Evolutionary conservation across 2,888 invertebrate genomes (phyloP).

Genomic region (Pammene aurita): DNA sequence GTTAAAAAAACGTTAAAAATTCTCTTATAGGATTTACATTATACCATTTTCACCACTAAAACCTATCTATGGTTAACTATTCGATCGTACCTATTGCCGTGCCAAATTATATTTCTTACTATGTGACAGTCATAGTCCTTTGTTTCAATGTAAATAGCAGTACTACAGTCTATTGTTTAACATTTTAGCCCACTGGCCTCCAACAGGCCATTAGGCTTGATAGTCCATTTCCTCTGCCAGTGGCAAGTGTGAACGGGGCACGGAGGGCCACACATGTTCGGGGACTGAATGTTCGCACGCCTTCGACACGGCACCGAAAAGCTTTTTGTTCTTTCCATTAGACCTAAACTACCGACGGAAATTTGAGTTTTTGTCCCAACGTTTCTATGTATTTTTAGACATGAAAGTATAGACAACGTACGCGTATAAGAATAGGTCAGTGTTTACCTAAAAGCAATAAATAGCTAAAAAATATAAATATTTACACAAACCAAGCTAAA

Average conservation of each 20-base stretch:
- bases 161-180: constrained; percentile 18
- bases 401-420: not conserved
- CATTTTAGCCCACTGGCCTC: constrained; percentile 27
- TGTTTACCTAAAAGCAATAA: too few relatives aligned
- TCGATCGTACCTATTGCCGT: too few relatives aligned
- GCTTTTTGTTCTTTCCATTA: constrained; percentile 70
- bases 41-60: too few relatives aligned
- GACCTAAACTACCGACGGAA: constrained; percentile 49
- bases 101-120: not conserved
- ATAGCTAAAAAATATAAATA: too few relatives aligned
- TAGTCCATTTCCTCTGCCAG: constrained; percentile 27
- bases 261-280: constrained; percentile 52
- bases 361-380: constrained; percentile 35
- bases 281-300: constrained; percentile 67
- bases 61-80: too few relatives aligned
- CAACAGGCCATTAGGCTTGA: constrained; percentile 12
- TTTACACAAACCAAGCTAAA: too few relatives aligned
- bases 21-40: too few relatives aligned
- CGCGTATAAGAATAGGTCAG: too few relatives aligned
- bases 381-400: constrained; percentile 13
- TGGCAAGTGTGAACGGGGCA: constrained; percentile 30
- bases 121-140: not conserved
- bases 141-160: constrained; percentile 7
- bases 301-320: constrained; percentile 53
- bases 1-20: too few relatives aligned